Conservation (phyloP, 2,888 invertebrate genomes). For the Antheraea yamamai region DNA sequence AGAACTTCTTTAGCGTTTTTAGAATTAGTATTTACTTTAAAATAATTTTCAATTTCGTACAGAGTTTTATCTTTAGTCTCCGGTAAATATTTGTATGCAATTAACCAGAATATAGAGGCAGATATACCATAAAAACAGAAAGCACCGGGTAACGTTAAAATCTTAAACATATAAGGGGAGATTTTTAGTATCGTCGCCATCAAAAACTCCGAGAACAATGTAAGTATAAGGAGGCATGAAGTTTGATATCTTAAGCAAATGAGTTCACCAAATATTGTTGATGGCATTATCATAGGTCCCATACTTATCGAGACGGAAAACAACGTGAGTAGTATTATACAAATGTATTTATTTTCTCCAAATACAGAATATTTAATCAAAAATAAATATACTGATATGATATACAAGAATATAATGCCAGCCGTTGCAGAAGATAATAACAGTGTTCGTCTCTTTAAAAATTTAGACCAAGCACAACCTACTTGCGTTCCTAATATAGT, state of each 20-base stretch:
- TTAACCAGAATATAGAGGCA: conserved; percentile 44
- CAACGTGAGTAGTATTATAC: conserved; percentile 45
- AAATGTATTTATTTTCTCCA: conserved; percentile 47
- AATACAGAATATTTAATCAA: conserved; percentile 42
- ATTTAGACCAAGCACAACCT: conserved; percentile 53
- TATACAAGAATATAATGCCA: conserved; percentile 50
- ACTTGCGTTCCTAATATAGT: conserved; percentile 60
- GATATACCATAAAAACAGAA: conserved; percentile 51
- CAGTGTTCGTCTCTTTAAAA: conserved; percentile 51
- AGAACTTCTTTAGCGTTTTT: conserved; percentile 36
- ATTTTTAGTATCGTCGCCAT: conserved; percentile 53
- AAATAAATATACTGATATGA: conserved; percentile 55
- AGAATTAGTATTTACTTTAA: conserved; percentile 36
- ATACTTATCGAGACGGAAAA: conserved; percentile 58
- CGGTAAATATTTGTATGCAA: conserved; percentile 48
- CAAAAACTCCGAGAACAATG: conserved; percentile 45
- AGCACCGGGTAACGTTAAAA: conserved; percentile 50
- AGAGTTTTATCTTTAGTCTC: conserved; percentile 56
- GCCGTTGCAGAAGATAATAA: conserved; percentile 47
- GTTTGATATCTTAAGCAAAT: conserved; percentile 54
- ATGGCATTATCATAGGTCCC: conserved; percentile 60
- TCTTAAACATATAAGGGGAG: conserved; percentile 49
- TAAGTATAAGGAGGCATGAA: conserved; percentile 43
- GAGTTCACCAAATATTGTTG: conserved; percentile 54
- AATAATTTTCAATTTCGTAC: conserved; percentile 52